Evolutionary conservation across 2,113 vertebrate genomes (phyloP), one percentile per base, ranked within the genome.

Genomic region (Notarius lentiginosus): DNA sequence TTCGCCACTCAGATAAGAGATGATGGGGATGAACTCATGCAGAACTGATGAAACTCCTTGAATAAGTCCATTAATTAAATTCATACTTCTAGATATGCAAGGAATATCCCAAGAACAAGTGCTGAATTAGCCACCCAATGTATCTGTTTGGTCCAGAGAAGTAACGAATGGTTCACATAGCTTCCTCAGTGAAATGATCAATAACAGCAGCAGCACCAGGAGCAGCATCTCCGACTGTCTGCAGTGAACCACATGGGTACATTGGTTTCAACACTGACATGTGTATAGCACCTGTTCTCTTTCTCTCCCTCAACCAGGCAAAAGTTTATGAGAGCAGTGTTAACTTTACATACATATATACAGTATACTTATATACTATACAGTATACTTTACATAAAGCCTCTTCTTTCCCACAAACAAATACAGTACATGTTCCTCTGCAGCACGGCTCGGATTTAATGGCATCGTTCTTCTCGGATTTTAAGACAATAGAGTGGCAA

Each of bases 111-210:
- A 60, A 58, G 55, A 34, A 20, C 76, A 79, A 56, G 76, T 27
- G 49, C 24, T 79, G 12, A 30, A 56, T 56, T 24, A 55, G 51
- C 51, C 17, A 55, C 12, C 51, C 14, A 14, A 7, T 27, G 76
- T 14, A 56, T 60, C 27, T 34, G n/a, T 79, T 81, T 60, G 27
- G 79, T 41, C 79, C 79, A 81, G 20, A 34, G n/a, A 80, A 60
- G 55, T 80, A 58, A 80, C 60, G 77, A 80, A 18, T 58, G 77
- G 27, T 20, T 77, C 20, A 76, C 47, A 51, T 75, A 76, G 79
- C 56, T 87, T 82, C 30, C 77, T 70, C 84, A 87, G 83, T 55
- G 70, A 84, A 85, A n/a, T 66, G 63, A 88, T 89, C 82, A 87
- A 85, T 22, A 51, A 76, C 77, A 80, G 27, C 79, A 63, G 47